These are phyloP conservation scores for Drosophila emarginata DNA, from an alignment of 2,888 invertebrate genomes.

Conservation along the genomic window DNA sequence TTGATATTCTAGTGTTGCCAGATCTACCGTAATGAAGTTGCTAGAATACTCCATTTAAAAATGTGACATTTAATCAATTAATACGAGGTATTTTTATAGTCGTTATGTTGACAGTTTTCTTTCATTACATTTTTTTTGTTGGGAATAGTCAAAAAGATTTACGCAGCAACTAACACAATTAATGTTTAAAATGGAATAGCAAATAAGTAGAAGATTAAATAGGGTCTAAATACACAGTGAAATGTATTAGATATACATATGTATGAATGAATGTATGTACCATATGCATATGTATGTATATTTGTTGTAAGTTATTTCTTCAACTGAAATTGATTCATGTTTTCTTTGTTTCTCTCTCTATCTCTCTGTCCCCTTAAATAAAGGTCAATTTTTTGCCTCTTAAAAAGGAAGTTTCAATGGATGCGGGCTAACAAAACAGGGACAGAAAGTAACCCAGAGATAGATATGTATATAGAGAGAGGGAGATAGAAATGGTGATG, in stretches of 20 bases:
- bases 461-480: not conserved
- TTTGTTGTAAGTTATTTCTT: not conserved
- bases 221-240: not conserved
- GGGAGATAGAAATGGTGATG: not conserved
- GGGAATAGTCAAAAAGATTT: conserved; percentile 36
- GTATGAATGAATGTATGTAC: not conserved
- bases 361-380: conserved; percentile 20
- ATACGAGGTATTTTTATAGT: no score
- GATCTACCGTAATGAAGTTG: no score
- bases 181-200: conserved; percentile 41
- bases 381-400: conserved; percentile 51
- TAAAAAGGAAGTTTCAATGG: conserved; percentile 65
- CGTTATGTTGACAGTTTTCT: no score
- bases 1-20: no score
- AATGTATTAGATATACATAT: not conserved
- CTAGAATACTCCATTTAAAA: no score
- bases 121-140: conserved; percentile 3
- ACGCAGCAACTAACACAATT: conserved; percentile 51
- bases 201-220: conserved; percentile 12
- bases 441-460: conserved; percentile 18
- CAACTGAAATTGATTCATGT: not conserved
- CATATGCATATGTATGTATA: not conserved
- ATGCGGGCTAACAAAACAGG: conserved; percentile 55
- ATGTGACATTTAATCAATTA: no score
- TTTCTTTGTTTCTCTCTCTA: conserved; percentile 8